Base-by-base conservation (phyloP, 2,113 vertebrate species). In the Crotalus horridus region DNA sequence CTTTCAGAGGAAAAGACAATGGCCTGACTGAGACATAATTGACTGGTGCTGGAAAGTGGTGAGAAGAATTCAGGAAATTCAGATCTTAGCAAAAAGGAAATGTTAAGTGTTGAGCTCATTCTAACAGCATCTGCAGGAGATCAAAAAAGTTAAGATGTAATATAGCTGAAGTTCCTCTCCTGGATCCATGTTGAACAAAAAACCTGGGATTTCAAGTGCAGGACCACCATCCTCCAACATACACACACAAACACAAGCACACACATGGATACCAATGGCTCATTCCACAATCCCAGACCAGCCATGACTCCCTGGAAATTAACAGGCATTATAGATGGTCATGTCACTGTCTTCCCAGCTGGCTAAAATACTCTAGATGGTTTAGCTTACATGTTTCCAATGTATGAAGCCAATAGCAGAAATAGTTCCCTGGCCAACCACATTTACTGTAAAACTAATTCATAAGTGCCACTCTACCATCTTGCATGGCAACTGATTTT, bases 1-100 rank as follows among this genome's bases (percentile, higher is more conserved):
- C 61, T 69, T 69, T 69, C 26, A 69, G 61, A 69, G 29, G 11
- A 69, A 69, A 11, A n/a, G 12, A n/a, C 61, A 69, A n/a, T 13
- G 48, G 48, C 9, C 48, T 51, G 48, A 51, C 48, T 51, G 94
- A 96, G 95, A 94, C 92, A 90, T 92, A 93, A 95, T 91, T 94
- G 95, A 96, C 92, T 93, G 93, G 93, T 96, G 93, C 96, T 96
- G 96, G 95, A 96, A 97, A 96, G 96, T 94, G 87, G 95, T 94
- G 10, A 46, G 95, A 96, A 96, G 95, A 96, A 95, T 96, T 95
- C 96, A 96, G 95, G 94, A 96, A 96, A 95, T 95, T 96, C 95
- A 95, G 93, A 94, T 93, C 95, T 96, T 97, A 95, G 96, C 96
- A 95, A 92, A 94, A 61, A 48, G 26, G 54, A 96, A 33, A 85